These are phyloP conservation scores for Dascillus cervinus DNA, from an alignment of 2,888 invertebrate species.

Conservation along the genomic window DNA sequence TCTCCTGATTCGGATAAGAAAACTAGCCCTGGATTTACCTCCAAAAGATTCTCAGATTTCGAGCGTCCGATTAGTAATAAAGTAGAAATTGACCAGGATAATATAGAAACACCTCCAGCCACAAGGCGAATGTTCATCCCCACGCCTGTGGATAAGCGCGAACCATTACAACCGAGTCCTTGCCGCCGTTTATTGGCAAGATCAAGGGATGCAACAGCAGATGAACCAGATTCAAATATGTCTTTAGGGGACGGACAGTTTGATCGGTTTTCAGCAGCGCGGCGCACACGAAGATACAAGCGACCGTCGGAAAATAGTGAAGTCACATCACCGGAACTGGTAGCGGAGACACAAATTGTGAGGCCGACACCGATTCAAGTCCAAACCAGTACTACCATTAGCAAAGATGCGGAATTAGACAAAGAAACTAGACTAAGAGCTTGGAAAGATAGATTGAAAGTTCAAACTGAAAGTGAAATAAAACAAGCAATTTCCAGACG, in stretches of 20 bases:
- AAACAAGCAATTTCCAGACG: slow-evolving; percentile 40
- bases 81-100: slow-evolving; percentile 82
- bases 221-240: slow-evolving; percentile 43
- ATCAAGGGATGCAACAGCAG: slow-evolving; percentile 27
- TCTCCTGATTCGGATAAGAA: slow-evolving; percentile 11
- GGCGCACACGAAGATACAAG: slow-evolving; percentile 76
- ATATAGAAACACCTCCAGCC: slow-evolving; percentile 83
- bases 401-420: slow-evolving; percentile 45
- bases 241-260: slow-evolving; percentile 70
- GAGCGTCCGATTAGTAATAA: slow-evolving; percentile 48
- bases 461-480: slow-evolving; percentile 24
- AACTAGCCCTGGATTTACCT: slow-evolving; percentile 13
- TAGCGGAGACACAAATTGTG: slow-evolving; percentile 45
- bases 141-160: slow-evolving; percentile 50
- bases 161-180: slow-evolving; percentile 43
- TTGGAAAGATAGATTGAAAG: slow-evolving; percentile 64
- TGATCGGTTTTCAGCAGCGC: slow-evolving; percentile 73
- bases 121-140: slow-evolving; percentile 62
- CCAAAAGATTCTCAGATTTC: slow-evolving; percentile 18
- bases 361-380: slow-evolving; percentile 38
- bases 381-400: slow-evolving; percentile 47
- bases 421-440: slow-evolving; percentile 55
- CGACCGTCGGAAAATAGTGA: slow-evolving; percentile 49
- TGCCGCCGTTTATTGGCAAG: slow-evolving; percentile 47
- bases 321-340: slow-evolving; percentile 27